phyloP scores from a whole-genome alignment of 2,797 vertebrate genomes.

The Melanotaenia nigrans region DNA sequence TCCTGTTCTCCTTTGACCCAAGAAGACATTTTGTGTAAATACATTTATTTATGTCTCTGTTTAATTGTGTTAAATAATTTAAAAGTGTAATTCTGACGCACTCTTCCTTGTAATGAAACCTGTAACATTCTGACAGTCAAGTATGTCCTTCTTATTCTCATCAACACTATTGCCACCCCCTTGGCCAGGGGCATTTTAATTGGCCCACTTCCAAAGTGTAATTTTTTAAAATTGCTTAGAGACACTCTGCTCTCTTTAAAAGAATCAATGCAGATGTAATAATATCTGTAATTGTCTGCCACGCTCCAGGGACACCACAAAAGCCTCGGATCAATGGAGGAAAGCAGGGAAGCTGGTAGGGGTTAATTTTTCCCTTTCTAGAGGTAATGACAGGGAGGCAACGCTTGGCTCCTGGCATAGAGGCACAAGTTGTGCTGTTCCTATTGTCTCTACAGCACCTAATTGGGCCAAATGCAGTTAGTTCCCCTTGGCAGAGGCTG shows the following conservation, averaged over 20 bases:
- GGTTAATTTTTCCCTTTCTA: slow-evolving; percentile 87
- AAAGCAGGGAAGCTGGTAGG: slow-evolving; percentile 82
- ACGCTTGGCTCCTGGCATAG: slow-evolving; percentile 74
- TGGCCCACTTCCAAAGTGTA: slow-evolving; percentile 87
- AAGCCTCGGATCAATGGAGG: slow-evolving; percentile 86
- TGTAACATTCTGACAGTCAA: slow-evolving; percentile 80
- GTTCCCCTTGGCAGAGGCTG: slow-evolving; percentile 82
- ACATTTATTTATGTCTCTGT: not conserved
- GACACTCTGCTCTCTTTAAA: slow-evolving; percentile 82
- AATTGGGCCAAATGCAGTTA: slow-evolving; percentile 87
- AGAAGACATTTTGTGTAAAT: not conserved
- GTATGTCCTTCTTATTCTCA: slow-evolving; percentile 42
- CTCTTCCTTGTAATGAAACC: slow-evolving; percentile 52
- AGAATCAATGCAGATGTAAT: slow-evolving; percentile 90
- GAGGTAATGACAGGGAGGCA: slow-evolving; percentile 85
- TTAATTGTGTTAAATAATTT: slow-evolving; percentile 11
- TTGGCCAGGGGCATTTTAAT: slow-evolving; percentile 84
- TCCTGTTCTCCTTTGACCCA: not conserved
- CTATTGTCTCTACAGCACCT: slow-evolving; percentile 84
- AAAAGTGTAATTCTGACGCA: slow-evolving; percentile 25
- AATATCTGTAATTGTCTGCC: slow-evolving; percentile 90
- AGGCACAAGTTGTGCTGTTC: slow-evolving; percentile 83
- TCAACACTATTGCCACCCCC: slow-evolving; percentile 66
- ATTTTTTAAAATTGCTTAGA: slow-evolving; percentile 89
- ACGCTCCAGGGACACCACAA: slow-evolving; percentile 85